These are phyloP conservation scores for Heliangelus exortis DNA, from an alignment of 2,797 vertebrate species.

Conservation along the genomic window DNA sequence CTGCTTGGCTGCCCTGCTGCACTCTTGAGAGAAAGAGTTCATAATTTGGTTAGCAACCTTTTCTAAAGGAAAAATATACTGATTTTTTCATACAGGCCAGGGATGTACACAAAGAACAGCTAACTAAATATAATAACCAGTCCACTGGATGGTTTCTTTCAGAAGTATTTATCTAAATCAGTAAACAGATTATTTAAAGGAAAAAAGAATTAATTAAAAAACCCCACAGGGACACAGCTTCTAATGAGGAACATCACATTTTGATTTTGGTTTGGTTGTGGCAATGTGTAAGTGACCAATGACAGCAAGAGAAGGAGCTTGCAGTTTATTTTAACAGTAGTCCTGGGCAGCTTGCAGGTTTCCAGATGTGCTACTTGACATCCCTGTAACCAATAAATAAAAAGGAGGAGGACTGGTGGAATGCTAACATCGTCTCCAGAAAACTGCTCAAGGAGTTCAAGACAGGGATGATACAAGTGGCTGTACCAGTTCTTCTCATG, in stretches of 20 bases:
- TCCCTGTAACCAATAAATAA: conserved; percentile 72
- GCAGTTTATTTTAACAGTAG: conserved; percentile 68
- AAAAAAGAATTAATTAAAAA: neutral
- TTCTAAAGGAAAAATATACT: conserved; percentile 40
- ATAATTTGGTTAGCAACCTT: neutral
- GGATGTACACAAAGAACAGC: conserved; percentile 19
- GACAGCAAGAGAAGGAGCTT: neutral
- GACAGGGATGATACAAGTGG: conserved; percentile 61
- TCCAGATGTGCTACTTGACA: conserved; percentile 70
- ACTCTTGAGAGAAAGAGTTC: conserved; percentile 48
- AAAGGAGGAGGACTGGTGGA: conserved; percentile 60
- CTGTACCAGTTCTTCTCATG: conserved; percentile 46
- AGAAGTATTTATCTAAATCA: conserved; percentile 16
- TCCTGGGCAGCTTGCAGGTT: conserved; percentile 35
- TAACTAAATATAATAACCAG: conserved; percentile 30
- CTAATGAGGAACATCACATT: conserved; percentile 23
- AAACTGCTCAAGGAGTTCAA: conserved; percentile 69
- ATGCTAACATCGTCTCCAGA: conserved; percentile 71
- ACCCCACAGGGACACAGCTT: neutral
- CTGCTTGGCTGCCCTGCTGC: conserved; percentile 15
- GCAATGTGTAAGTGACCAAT: neutral
- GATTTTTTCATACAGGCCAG: neutral
- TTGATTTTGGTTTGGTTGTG: neutral
- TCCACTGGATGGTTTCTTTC: neutral
- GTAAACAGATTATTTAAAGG: neutral